Conservation (phyloP, 2,888 invertebrate species). For the Lycaena phlaeas region DNA sequence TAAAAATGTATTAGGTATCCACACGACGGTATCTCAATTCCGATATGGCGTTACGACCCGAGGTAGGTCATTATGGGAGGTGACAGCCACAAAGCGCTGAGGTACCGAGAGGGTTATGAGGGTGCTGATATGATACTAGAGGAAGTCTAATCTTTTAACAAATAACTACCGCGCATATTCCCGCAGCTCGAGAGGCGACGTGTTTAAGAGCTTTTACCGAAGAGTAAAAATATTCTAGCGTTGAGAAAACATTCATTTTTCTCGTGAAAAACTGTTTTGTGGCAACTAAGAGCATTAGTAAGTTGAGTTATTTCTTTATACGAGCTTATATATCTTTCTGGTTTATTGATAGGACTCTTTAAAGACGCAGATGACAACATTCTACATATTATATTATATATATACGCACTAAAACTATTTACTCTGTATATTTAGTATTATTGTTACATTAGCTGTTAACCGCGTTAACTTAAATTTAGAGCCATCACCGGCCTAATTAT, state of each 20-base stretch:
- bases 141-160: conserved; percentile 7
- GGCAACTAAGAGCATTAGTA: too few relatives aligned
- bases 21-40: conserved; percentile 5
- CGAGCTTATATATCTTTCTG: too few relatives aligned
- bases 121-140: conserved; percentile 1
- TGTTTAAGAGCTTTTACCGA: conserved; percentile 3
- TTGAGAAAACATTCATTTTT: neutral
- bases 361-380: too few relatives aligned
- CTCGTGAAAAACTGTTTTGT: neutral
- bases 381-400: too few relatives aligned
- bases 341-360: too few relatives aligned
- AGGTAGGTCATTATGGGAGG: neutral
- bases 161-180: conserved; percentile 6
- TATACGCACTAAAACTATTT: too few relatives aligned
- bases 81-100: conserved; percentile 5
- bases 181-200: neutral
- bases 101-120: neutral
- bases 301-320: too few relatives aligned
- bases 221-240: neutral
- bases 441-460: too few relatives aligned
- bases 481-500: too few relatives aligned
- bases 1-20: conserved; percentile 3
- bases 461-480: too few relatives aligned
- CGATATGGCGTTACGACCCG: conserved; percentile 4
- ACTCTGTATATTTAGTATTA: too few relatives aligned